These are phyloP conservation scores for Platyscapa corneri DNA, from an alignment of 1,140 invertebrate species.

Conservation along the genomic window DNA sequence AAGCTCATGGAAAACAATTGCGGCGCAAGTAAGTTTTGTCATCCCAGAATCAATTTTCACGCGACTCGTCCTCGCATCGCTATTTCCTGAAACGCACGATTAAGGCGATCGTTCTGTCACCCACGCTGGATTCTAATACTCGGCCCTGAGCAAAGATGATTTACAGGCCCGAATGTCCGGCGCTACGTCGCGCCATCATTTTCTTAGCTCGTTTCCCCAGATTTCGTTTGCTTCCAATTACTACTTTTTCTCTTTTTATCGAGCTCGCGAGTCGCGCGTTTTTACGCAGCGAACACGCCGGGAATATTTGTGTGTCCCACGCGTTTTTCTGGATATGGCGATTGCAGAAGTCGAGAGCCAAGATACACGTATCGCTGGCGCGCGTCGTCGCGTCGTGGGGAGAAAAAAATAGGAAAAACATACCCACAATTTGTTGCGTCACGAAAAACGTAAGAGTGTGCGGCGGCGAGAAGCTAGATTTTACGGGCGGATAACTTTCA, in stretches of 20 bases:
- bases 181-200: neutral
- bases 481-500: too few relatives aligned
- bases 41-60: neutral
- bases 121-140: neutral
- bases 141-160: slow-evolving; percentile 22
- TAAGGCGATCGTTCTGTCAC: slow-evolving; percentile 5
- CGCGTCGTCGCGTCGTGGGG: too few relatives aligned
- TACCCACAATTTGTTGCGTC: too few relatives aligned
- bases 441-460: too few relatives aligned
- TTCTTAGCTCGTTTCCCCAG: neutral
- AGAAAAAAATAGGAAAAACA: too few relatives aligned
- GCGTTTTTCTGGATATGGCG: slow-evolving; percentile 36
- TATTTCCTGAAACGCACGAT: slow-evolving; percentile 35
- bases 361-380: neutral
- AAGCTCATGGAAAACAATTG: neutral
- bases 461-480: too few relatives aligned
- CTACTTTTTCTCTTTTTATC: slow-evolving; percentile 5
- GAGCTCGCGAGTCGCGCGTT: neutral
- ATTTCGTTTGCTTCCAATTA: neutral
- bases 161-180: neutral
- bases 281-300: neutral
- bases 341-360: slow-evolving; percentile 11
- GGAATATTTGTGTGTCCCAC: slow-evolving; percentile 38
- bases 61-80: neutral
- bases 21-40: neutral